Conservation (phyloP, 2,888 invertebrate species). For the Dynastes grantii region DNA sequence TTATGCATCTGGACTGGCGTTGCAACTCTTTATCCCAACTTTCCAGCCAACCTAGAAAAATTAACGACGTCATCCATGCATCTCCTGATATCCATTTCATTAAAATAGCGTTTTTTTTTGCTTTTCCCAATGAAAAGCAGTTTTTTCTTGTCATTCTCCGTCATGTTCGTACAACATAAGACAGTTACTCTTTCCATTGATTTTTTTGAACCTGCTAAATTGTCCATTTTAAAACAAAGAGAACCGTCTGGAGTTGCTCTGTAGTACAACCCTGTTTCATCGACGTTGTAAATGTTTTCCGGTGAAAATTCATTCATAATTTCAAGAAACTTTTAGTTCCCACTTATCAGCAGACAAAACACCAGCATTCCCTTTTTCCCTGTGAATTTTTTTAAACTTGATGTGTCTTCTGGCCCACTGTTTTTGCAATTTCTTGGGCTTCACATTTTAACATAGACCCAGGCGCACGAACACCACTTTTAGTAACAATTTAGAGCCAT, state of each 20-base stretch:
- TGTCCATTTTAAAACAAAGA: background rate
- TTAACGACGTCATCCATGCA: too few relatives aligned
- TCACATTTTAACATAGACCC: background rate
- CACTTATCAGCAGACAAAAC: constrained; percentile 8
- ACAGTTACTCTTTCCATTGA: too few relatives aligned
- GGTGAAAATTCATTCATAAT: constrained; percentile 9
- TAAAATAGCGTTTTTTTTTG: too few relatives aligned
- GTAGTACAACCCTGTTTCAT: background rate
- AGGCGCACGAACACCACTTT: too few relatives aligned
- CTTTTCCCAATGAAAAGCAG: too few relatives aligned
- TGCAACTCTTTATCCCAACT: too few relatives aligned
- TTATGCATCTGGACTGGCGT: too few relatives aligned
- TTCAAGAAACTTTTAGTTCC: background rate
- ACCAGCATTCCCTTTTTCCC: background rate
- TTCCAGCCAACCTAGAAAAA: too few relatives aligned
- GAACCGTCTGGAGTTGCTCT: background rate
- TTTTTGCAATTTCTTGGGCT: background rate
- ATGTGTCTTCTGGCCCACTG: background rate
- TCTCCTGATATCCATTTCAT: too few relatives aligned
- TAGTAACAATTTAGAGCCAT: too few relatives aligned
- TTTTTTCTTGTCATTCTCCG: too few relatives aligned
- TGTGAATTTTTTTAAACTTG: background rate
- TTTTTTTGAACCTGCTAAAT: constrained; percentile 4
- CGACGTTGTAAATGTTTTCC: constrained; percentile 3
- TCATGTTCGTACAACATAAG: too few relatives aligned